A percentile compares a stretch with the other conserved stretches of the same genome.
These are phyloP conservation scores for Leptinotarsa lineolata DNA, from an alignment of 1,140 invertebrate species.

Conservation along the genomic window DNA sequence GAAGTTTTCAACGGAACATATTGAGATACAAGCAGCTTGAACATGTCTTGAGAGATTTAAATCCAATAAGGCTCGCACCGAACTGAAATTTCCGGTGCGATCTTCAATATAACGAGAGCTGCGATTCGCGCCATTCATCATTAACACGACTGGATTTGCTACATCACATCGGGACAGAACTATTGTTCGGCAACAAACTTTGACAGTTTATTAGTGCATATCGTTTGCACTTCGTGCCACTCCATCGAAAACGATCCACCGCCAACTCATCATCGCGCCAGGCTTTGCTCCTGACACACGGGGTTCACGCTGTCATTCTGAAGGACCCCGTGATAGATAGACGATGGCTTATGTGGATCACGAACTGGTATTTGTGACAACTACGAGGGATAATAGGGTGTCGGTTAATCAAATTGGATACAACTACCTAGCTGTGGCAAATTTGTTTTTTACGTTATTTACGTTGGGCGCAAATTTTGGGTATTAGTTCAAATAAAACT, in stretches of 20 bases:
- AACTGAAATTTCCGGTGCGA: no score
- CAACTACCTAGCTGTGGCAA: neutral
- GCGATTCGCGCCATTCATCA: neutral
- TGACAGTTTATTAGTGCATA: neutral
- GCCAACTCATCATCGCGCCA: neutral
- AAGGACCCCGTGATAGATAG: constrained; percentile 5
- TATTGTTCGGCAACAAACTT: neutral
- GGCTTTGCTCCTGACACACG: neutral
- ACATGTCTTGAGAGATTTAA: no score
- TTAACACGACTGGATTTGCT: neutral
- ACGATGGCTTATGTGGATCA: constrained; percentile 5
- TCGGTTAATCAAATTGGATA: neutral
- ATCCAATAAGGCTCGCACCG: no score
- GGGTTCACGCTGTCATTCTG: neutral
- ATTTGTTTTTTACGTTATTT: neutral
- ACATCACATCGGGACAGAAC: neutral
- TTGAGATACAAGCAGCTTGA: no score
- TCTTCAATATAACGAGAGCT: no score
- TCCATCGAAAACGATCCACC: neutral
- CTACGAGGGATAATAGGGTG: neutral
- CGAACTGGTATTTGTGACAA: neutral
- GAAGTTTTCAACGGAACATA: no score
- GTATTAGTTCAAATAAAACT: no score
- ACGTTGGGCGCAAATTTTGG: no score
- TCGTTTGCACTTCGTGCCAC: neutral